Percentiles rank a stretch among this genome's conserved stretches.
Evolutionary conservation across 2,797 vertebrate species (phyloP).

Genomic region (Petrocephalus sullivani): DNA sequence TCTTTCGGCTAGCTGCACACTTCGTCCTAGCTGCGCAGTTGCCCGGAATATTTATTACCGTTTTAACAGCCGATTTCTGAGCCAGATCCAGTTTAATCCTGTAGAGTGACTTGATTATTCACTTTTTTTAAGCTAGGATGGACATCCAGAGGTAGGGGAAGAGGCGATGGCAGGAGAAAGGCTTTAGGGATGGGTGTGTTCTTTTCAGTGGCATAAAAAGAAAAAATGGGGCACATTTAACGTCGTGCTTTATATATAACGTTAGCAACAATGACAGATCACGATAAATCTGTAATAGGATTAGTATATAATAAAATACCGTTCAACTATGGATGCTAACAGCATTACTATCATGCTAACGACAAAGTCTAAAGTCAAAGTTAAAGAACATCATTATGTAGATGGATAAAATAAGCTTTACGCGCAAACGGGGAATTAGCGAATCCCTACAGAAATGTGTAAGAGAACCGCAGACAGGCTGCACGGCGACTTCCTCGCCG

Average conservation of each 20-base stretch:
- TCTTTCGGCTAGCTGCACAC: slow-evolving; percentile 8
- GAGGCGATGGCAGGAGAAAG: neutral
- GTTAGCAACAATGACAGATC: neutral
- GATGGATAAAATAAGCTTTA: neutral
- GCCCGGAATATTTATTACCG: slow-evolving; percentile 39
- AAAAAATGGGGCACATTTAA: neutral
- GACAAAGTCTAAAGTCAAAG: neutral
- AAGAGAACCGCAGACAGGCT: neutral
- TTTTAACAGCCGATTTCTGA: slow-evolving; percentile 34
- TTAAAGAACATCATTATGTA: neutral
- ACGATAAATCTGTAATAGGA: neutral
- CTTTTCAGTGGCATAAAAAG: neutral
- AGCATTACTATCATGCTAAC: neutral
- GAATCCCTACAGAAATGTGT: neutral
- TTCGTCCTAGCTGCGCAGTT: slow-evolving; percentile 24
- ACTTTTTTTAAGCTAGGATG: neutral
- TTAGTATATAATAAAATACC: neutral
- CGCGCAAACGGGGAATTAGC: neutral
- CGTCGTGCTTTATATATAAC: neutral
- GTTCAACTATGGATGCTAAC: neutral
- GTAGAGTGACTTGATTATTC: slow-evolving; percentile 15
- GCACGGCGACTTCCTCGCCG: too few relatives aligned
- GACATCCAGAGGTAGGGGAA: neutral
- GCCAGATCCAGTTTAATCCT: slow-evolving; percentile 37
- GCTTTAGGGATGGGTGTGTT: neutral